Evolutionary conservation across 2,113 vertebrate species (phyloP).

Genomic region (Dasyurus viverrinus): DNA sequence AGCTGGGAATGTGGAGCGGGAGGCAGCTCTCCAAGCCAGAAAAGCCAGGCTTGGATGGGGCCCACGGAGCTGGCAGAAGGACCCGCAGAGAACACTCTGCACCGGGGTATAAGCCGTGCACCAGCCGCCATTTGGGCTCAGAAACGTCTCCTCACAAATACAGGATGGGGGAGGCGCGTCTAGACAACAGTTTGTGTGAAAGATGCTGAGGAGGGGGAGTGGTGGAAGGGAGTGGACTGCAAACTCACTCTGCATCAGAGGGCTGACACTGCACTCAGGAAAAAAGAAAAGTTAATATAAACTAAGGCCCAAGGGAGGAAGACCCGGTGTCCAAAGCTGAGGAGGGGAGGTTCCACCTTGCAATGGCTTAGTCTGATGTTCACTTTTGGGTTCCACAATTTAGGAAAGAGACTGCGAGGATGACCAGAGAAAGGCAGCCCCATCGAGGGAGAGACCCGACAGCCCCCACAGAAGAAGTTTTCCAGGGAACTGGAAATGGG

Average conservation of each 20-base stretch:
- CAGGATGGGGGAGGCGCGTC: not conserved
- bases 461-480: not conserved
- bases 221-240: not conserved
- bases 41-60: not conserved
- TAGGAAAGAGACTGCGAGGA: not conserved
- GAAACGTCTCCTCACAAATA: not conserved
- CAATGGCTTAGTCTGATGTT: not conserved
- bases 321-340: not conserved
- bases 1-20: not conserved
- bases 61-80: not conserved
- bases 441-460: not conserved
- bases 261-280: not conserved
- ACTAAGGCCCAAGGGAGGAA: not conserved
- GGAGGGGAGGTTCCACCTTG: not conserved
- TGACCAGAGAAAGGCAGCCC: not conserved
- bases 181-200: not conserved
- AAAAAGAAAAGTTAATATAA: not conserved
- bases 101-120: not conserved
- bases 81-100: not conserved
- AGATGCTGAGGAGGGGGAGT: not conserved
- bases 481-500: not conserved
- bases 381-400: accelerated
- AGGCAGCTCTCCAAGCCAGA: not conserved
- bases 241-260: not conserved
- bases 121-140: not conserved